Evolutionary conservation across 1,140 invertebrate genomes (phyloP), one percentile per base, ranked within the genome.

Genomic region (Drosophila gunungcola): DNA sequence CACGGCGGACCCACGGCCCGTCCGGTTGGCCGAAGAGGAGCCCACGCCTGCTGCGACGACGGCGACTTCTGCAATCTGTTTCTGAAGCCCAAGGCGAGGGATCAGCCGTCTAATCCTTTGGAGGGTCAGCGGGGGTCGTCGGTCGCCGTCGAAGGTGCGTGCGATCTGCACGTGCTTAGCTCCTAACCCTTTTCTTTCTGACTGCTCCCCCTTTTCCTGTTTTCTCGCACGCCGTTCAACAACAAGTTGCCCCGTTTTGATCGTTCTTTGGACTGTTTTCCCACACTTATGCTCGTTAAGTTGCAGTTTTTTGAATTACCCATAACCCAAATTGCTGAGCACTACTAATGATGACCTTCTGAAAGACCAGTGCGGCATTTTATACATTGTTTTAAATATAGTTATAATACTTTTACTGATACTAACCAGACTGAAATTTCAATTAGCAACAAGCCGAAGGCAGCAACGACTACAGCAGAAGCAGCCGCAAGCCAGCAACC

Each of bases 1-100:
- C 78, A 91, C 85, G 89, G 82, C 42, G 90, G 84, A 43, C 85
- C 83, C 48, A 92, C 86, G 43, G 76, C 83, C 56, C 80, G 91
- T n/a, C 91, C 91, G 39, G 85, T 76, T 16, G 82, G 85, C 1
- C 49, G 68, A 29, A 83, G 90, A 56, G 83, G 74, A 12, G 81
- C 80, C 27, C 88, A 92, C 41, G 73, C 64, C 34, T 93, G 93
- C 92, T 96, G 95, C 93, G 93, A 94, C 73, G 92, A 94, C 90
- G 92, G 92, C 90, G 95, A 96, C 92, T 94, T 94, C 92, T 96
- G 96, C 93, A 96, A 96, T 93, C 89, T 72, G 65, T 90, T 78
- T 12, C 74, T 92, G 42, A 68, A 68, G 10, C 91, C 91, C n/a
- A 55, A 74, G 53, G 85, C 88, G 49, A 91, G 80, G 56, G 46